Evolutionary conservation across 2,888 invertebrate genomes (phyloP).

Genomic region (Allygus modestus): DNA sequence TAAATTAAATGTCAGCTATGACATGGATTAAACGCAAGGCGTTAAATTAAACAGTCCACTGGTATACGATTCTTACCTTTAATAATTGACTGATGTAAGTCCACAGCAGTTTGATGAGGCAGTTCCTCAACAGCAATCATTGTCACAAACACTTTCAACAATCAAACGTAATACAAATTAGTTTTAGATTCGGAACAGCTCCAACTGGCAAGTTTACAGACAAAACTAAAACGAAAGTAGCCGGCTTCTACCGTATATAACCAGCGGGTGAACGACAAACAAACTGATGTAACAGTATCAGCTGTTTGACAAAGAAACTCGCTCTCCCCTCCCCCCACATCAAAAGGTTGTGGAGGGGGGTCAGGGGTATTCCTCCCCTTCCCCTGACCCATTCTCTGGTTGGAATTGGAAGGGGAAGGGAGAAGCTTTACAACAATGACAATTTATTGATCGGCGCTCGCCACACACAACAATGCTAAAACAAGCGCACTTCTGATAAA

Average conservation of each 20-base stretch:
- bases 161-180: background rate
- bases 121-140: constrained; percentile 56
- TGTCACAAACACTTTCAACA: constrained; percentile 8
- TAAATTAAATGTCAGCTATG: too few relatives aligned
- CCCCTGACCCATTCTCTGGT: background rate
- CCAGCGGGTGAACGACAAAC: background rate
- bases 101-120: constrained; percentile 1
- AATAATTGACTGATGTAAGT: constrained; percentile 32
- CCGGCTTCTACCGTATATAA: background rate
- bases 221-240: background rate
- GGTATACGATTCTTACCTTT: constrained; percentile 28
- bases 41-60: background rate
- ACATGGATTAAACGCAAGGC: too few relatives aligned
- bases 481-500: too few relatives aligned
- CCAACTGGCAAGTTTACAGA: background rate
- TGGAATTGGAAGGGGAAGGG: background rate
- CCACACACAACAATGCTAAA: background rate
- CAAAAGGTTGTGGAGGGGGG: background rate
- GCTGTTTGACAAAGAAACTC: constrained; percentile 34
- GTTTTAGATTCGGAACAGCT: background rate
- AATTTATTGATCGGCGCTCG: background rate
- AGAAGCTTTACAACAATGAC: background rate
- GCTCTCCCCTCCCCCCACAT: background rate
- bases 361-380: background rate
- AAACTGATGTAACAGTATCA: constrained; percentile 16